phyloP scores from a whole-genome alignment of 2,888 invertebrate genomes.

The Himalopsyche tibetana region DNA sequence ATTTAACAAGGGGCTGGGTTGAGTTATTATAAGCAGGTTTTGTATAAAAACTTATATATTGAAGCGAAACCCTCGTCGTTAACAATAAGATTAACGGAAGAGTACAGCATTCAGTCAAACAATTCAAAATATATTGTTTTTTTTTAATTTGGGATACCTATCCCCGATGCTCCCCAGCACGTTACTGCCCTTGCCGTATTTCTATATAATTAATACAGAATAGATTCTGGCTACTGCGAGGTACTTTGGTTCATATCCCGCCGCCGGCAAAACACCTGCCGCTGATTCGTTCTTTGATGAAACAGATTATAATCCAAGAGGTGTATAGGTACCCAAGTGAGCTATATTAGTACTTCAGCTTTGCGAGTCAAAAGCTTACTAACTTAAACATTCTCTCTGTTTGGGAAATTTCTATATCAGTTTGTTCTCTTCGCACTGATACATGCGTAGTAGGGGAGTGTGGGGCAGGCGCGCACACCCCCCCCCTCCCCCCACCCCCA shows the following conservation, averaged over 20 bases:
- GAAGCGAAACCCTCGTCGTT: no score
- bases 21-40: no score
- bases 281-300: constrained; percentile 43
- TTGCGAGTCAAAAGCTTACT: constrained; percentile 36
- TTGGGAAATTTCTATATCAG: constrained; percentile 35
- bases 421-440: constrained; percentile 5
- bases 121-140: no score
- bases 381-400: constrained; percentile 42
- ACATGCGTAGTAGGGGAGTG: background rate
- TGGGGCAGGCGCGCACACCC: background rate
- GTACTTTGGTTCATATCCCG: constrained; percentile 40
- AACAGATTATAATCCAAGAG: constrained; percentile 42
- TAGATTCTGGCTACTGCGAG: constrained; percentile 22
- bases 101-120: no score
- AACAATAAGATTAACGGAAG: no score
- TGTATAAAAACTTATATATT: no score
- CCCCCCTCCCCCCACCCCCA: background rate
- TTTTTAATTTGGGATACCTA: no score
- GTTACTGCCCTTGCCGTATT: background rate
- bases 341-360: constrained; percentile 9
- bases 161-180: background rate
- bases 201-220: constrained; percentile 43
- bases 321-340: background rate
- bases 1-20: no score
- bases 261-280: constrained; percentile 38